Evolutionary conservation across 2,888 invertebrate genomes (phyloP).

Genomic region (Coleophora deauratella): DNA sequence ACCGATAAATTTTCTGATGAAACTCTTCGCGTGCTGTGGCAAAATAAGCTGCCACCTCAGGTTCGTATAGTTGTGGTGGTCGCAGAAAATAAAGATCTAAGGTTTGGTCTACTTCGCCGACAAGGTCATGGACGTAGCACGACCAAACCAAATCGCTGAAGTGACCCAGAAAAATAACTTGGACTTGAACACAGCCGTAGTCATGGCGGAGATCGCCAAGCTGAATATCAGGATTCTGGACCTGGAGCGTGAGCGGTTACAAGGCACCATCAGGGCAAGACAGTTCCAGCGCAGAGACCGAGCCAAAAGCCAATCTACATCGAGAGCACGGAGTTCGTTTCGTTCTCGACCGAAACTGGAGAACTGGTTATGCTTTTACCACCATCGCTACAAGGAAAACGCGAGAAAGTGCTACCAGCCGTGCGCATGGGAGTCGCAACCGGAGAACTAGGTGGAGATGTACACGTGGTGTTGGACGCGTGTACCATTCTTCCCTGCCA

Average conservation of each 20-base stretch:
- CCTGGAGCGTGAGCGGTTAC: not conserved
- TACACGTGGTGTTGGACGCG: conserved; percentile 11
- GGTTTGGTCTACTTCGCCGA: not conserved
- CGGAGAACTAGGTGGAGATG: conserved; percentile 11
- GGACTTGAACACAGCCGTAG: not conserved
- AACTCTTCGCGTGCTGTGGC: conserved; percentile 3
- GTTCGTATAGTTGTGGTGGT: not conserved
- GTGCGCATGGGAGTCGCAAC: conserved; percentile 8
- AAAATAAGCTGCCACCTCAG: not conserved
- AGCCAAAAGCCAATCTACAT: not conserved
- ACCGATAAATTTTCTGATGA: conserved; percentile 5
- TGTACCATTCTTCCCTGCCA: conserved; percentile 6
- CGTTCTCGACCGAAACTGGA: not conserved
- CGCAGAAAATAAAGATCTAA: not conserved
- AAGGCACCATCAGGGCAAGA: not conserved
- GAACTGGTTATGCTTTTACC: not conserved
- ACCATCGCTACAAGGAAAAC: not conserved
- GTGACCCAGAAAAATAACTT: not conserved
- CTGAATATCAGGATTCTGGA: not conserved
- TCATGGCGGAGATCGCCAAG: not conserved
- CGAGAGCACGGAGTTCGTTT: not conserved
- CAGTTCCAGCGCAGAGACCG: no score
- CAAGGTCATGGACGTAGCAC: not conserved
- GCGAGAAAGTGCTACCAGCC: conserved; percentile 3
- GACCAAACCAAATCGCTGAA: not conserved